phyloP scores from a whole-genome alignment of 2,797 vertebrate genomes.

The Holocentrus rufus region DNA sequence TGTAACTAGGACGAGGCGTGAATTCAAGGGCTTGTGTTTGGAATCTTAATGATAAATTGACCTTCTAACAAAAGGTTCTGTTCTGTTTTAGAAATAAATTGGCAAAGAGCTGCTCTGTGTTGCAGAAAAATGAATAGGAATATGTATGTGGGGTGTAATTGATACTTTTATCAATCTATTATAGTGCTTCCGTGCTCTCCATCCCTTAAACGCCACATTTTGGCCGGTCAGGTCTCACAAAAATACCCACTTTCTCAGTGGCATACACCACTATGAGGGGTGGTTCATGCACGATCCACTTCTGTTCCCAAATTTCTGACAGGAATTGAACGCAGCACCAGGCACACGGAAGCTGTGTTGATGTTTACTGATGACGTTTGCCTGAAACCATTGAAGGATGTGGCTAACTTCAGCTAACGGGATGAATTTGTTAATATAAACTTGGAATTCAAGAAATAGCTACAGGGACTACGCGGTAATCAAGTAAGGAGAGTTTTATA shows the following conservation, averaged over 20 bases:
- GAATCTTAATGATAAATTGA: neutral
- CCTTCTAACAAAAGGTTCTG: neutral
- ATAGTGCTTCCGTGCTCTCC: no score
- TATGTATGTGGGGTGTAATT: no score
- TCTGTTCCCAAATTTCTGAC: conserved; percentile 27
- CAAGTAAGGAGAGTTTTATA: conserved; percentile 51
- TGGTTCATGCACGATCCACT: neutral
- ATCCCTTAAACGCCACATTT: neutral
- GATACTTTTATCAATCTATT: no score
- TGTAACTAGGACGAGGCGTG: no score
- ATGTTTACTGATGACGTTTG: conserved; percentile 79
- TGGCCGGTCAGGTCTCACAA: neutral
- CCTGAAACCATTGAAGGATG: conserved; percentile 37
- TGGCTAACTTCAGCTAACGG: conserved; percentile 57
- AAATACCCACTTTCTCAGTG: no score
- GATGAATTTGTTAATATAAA: conserved; percentile 51
- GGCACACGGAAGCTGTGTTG: conserved; percentile 72
- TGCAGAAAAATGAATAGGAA: neutral
- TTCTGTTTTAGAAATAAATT: neutral
- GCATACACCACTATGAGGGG: neutral
- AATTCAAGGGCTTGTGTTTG: neutral
- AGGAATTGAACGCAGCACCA: conserved; percentile 41
- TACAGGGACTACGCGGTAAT: conserved; percentile 17
- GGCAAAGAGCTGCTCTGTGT: neutral
- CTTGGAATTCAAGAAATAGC: conserved; percentile 17